Evolutionary conservation across 2,797 vertebrate species (phyloP), one percentile per base, ranked within the genome.

Genomic region (Simalia tracyae): DNA sequence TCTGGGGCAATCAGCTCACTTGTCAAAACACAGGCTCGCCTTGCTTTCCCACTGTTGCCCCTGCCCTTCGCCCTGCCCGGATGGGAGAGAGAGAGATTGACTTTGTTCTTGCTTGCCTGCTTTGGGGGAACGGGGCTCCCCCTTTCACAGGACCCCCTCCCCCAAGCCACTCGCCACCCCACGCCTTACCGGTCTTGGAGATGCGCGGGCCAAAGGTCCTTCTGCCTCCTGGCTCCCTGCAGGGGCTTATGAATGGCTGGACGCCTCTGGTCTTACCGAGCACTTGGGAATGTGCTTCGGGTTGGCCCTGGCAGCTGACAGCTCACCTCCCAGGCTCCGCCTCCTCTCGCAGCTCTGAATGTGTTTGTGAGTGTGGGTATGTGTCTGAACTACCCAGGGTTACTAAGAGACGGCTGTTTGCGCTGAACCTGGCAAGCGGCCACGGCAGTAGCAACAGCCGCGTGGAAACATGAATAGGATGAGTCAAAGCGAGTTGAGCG

Each of bases 341-440:
- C 93, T 87, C 87, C 26, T 31, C 22, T 68, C 90, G 56, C 88
- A 9, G 76, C 93, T 89, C 56, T 7, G 12, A 63, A 46, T 66
- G 84, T 88, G 64, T 24, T 46, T 60, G 91, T 91, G n/a, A 22
- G 63, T 22, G 31, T 19, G 31, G 72, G 56, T 91, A 17, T 76
- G 86, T 60, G n/a, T 26, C 31, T 26, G 59, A 60, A 61, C 31
- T 42, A 36, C 31, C 86, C 59, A 64, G 93, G n/a, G 95, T 95
- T 95, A 92, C 95, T 93, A 94, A 92, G 95, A 93, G 92, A 95
- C 94, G 66, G 94, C 26, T 63, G 63, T 72, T 66, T 88, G 86
- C 89, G 93, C 94, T 90, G 46, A 86, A 92, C 92, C 89, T 84
- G 92, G 85, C 92, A 92, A 91, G 91, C 88, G 46, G 87, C 63